These are phyloP conservation scores for Siniperca obscura DNA, from an alignment of 2,797 vertebrate genomes.

Conservation along the genomic window DNA sequence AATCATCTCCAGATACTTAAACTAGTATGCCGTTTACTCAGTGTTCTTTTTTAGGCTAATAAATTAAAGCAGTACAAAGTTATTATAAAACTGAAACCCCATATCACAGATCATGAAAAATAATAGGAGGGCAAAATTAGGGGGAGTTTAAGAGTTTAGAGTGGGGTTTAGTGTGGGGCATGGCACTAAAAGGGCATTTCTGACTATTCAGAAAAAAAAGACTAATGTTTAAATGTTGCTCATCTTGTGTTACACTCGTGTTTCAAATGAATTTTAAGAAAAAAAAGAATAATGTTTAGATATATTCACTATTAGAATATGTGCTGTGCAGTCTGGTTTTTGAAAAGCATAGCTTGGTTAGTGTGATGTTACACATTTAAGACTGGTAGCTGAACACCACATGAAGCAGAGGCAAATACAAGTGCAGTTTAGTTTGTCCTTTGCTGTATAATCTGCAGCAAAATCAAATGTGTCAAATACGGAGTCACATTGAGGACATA, in stretches of 20 bases:
- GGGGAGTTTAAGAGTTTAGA: conserved; percentile 60
- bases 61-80: conserved; percentile 54
- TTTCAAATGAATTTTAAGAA: conserved; percentile 77
- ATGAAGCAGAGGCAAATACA: conserved; percentile 54
- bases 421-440: conserved; percentile 58
- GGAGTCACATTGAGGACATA: conserved; percentile 62
- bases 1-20: conserved; percentile 60
- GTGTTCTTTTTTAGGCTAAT: conserved; percentile 51
- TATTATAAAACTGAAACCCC: conserved; percentile 50
- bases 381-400: conserved; percentile 66
- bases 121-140: conserved; percentile 48
- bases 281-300: conserved; percentile 85
- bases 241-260: conserved; percentile 79
- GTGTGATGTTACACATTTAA: conserved; percentile 81
- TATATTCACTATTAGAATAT: conserved; percentile 82
- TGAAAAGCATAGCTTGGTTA: conserved; percentile 89
- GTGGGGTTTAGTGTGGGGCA: conserved; percentile 67
- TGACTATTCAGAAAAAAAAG: conserved; percentile 50
- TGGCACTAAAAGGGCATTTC: conserved; percentile 75
- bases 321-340: conserved; percentile 90
- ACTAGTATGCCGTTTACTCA: conserved; percentile 57
- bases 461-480: conserved; percentile 61
- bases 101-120: conserved; percentile 52
- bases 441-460: conserved; percentile 56
- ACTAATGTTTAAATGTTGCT: conserved; percentile 82